These are phyloP conservation scores for Drosophila pseudotakahashii DNA, from an alignment of 2,888 invertebrate genomes.

Conservation along the genomic window DNA sequence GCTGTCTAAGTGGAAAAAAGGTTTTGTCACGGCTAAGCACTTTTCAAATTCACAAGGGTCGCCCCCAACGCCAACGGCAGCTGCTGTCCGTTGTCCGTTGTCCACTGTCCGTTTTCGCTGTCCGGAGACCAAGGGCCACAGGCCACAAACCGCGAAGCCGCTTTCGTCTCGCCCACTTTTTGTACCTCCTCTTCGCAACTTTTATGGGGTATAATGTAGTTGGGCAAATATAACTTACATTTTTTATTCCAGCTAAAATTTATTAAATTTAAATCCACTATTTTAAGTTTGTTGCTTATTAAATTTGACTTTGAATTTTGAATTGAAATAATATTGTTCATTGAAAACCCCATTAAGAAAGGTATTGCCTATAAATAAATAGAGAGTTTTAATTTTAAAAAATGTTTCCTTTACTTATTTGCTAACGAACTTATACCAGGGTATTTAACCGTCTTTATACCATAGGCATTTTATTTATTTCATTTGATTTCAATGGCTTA, in stretches of 20 bases:
- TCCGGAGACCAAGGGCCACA: slow-evolving; percentile 21
- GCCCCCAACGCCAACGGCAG: slow-evolving; percentile 32
- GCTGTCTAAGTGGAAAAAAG: slow-evolving; percentile 68
- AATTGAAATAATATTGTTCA: no score
- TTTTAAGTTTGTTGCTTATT: no score
- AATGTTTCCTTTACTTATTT: no score
- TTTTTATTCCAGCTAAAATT: no score
- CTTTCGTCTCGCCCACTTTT: slow-evolving; percentile 23
- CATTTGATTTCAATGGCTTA: slow-evolving; percentile 40
- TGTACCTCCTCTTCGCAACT: background rate
- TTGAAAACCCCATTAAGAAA: no score
- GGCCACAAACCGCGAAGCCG: slow-evolving; percentile 50
- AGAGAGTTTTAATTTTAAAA: no score
- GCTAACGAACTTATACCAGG: no score
- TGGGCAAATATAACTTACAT: background rate
- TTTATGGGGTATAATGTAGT: background rate
- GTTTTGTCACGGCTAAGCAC: slow-evolving; percentile 77
- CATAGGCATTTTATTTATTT: background rate
- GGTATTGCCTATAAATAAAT: no score
- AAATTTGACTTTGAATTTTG: no score
- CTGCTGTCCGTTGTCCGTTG: slow-evolving; percentile 30
- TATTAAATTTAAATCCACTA: background rate
- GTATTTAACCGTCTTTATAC: background rate
- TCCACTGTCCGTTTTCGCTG: slow-evolving; percentile 21
- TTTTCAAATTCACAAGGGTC: slow-evolving; percentile 64